Conservation (phyloP, 2,113 vertebrate species). For the Odontophorus gujanensis region DNA sequence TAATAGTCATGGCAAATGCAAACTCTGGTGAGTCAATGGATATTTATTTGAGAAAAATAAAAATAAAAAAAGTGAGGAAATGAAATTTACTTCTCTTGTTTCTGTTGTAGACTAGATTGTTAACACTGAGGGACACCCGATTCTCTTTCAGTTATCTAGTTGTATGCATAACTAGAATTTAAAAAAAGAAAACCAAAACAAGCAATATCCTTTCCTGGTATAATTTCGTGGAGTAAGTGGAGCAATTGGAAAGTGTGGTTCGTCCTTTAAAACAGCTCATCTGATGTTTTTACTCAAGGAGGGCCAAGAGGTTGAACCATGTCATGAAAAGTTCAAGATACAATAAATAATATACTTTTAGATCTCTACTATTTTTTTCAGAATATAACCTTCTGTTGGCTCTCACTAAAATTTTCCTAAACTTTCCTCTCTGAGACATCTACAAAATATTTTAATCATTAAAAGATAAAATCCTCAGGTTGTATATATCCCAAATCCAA, state of each 20-base stretch:
- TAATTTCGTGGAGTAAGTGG: background rate
- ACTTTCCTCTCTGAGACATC: background rate
- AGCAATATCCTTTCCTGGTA: background rate
- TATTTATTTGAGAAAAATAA: background rate
- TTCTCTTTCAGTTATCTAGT: background rate
- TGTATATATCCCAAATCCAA: background rate
- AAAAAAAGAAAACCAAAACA: background rate
- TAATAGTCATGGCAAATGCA: background rate
- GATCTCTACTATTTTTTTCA: background rate
- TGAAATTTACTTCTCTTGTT: background rate
- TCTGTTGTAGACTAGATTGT: background rate
- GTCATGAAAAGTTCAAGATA: background rate
- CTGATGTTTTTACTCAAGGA: background rate
- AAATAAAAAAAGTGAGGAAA: background rate
- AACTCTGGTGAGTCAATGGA: background rate
- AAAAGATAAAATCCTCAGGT: background rate
- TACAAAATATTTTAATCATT: background rate
- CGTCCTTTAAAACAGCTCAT: background rate
- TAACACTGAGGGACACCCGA: background rate
- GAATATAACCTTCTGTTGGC: background rate
- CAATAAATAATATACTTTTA: background rate
- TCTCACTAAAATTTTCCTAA: background rate
- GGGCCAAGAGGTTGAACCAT: background rate
- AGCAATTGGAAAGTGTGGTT: background rate
- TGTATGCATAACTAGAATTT: background rate